These are phyloP conservation scores for Hypselothyrea guttata DNA, from an alignment of 2,888 invertebrate species.

Conservation along the genomic window DNA sequence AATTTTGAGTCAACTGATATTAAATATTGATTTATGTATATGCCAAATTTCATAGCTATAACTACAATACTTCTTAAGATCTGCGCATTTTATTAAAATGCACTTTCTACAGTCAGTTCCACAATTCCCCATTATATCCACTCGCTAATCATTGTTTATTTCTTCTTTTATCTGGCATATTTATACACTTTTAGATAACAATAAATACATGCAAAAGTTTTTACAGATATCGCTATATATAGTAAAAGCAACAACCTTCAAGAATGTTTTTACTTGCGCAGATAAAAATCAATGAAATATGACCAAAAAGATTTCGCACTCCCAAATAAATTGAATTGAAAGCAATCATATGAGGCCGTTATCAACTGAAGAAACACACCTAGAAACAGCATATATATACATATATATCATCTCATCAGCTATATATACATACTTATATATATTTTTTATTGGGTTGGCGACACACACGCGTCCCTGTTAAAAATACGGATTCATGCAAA, in stretches of 20 bases:
- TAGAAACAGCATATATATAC: constrained; percentile 38
- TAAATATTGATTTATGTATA: no score
- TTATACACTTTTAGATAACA: constrained; percentile 1
- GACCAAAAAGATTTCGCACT: background rate
- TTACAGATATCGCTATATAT: constrained; percentile 14
- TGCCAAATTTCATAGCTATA: no score
- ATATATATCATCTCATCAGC: constrained; percentile 23
- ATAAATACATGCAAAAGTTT: constrained; percentile 16
- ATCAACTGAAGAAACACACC: constrained; percentile 36
- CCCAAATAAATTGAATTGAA: constrained; percentile 9
- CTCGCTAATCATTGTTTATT: no score
- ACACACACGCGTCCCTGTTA: constrained; percentile 15
- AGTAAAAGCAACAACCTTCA: constrained; percentile 14
- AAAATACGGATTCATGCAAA: constrained; percentile 32
- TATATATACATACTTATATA: constrained; percentile 21
- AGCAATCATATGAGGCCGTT: constrained; percentile 28
- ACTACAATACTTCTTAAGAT: no score
- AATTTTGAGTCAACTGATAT: no score
- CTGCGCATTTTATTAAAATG: no score
- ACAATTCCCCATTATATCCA: no score
- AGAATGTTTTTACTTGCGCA: background rate
- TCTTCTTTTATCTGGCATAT: no score
- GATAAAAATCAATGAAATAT: background rate
- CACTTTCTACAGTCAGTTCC: no score
- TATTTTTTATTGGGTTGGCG: constrained; percentile 35